Evolutionary conservation across 2,888 invertebrate genomes (phyloP), one percentile per base, ranked within the genome.

Genomic region (Opisthograptis luteolata): DNA sequence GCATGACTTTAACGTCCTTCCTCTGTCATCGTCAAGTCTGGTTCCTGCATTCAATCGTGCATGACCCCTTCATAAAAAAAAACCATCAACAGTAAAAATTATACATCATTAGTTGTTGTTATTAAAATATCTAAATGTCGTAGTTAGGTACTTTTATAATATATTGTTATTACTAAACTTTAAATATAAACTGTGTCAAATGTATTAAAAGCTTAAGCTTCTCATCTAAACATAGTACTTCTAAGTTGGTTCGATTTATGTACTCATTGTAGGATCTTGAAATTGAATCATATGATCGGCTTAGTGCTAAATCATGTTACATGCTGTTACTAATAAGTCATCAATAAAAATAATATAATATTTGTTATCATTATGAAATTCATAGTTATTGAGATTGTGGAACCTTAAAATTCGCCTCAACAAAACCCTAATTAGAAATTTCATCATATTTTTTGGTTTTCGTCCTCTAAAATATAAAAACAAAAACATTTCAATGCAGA

Each of bases 61-160:
- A 86, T 86, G 87, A 66, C 74, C 76, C 74, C 70, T 66, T 67
- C 76, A 77, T 79, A 69, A 66, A 66, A 70, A 60, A 68, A 39
- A 7, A 62, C 68, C 69, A 67, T 66, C 3, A 67, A 60, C 65
- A 69, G 62, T n/a, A 67, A 60, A 57, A 60, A 32, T 28, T 60
- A 60, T 68, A 3, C 32, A 37, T 68, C 72, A 73, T 73, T 78
- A 76, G 76, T 73, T 70, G 69, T 68, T 78, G 68, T 66, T 55
- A 55, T 58, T 58, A 55, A 61, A 58, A 58, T 49, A 62, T 61
- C 62, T 69, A 51, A 63, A 64, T 75, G 65, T 73, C 48, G 62
- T 71, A 70, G 67, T 61, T 51, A 59, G 61, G 64, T 56, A 58
- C 45, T 58, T 48, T 49, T 46, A 6, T 35, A 24, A 42, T 40